phyloP scores from a whole-genome alignment of 35 echinoderm and acorn worm species.

The Apostichopus californicus region DNA sequence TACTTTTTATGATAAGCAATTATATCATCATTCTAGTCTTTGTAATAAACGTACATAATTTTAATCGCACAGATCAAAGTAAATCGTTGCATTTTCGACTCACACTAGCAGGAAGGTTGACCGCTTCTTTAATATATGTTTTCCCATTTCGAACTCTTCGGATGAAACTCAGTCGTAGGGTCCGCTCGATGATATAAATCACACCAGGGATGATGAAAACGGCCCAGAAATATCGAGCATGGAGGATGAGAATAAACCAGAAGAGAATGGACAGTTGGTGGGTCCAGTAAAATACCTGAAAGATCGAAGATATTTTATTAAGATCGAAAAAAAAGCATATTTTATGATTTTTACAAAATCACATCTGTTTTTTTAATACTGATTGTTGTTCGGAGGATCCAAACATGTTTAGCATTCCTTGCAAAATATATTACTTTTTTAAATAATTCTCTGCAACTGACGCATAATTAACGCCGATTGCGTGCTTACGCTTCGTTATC shows the following conservation, averaged over 20 bases:
- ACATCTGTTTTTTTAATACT: too few species aligned
- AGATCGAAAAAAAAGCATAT: neutral
- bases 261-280: slow-evolving; percentile 88
- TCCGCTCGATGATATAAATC: neutral
- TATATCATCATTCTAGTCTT: too few species aligned
- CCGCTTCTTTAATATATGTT: slow-evolving; percentile 76
- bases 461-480: too few species aligned
- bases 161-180: slow-evolving; percentile 69
- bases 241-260: slow-evolving; percentile 81
- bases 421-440: too few species aligned
- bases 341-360: too few species aligned
- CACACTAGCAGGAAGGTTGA: slow-evolving; percentile 82
- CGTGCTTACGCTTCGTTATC: too few species aligned
- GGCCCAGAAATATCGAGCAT: slow-evolving; percentile 46
- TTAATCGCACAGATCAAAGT: too few species aligned
- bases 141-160: slow-evolving; percentile 69
- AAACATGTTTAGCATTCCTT: too few species aligned
- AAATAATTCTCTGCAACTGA: too few species aligned
- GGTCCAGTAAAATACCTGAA: slow-evolving; percentile 94
- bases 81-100: neutral
- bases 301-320: neutral
- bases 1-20: too few species aligned
- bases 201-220: neutral
- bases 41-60: too few species aligned
- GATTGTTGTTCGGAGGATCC: too few species aligned